Base-by-base conservation (phyloP, 1,140 invertebrate species). In the Ylistrum balloti region DNA sequence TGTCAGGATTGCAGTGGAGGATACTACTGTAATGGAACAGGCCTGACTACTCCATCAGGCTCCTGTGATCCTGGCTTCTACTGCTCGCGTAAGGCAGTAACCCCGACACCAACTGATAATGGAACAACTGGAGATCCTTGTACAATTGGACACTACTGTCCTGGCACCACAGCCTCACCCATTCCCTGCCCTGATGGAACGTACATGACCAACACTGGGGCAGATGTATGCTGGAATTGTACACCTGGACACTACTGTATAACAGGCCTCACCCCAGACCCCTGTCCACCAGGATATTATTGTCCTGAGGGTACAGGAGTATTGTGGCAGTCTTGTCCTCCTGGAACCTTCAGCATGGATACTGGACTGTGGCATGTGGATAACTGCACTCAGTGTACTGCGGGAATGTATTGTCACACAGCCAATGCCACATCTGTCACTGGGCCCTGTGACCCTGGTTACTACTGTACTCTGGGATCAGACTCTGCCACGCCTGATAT, bases 341-440 rank as follows among this genome's bases (percentile, higher is more conserved):
- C 92, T 0, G 95, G 95, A 22, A 96, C 95, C 15, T 96, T 92
- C 88, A 95, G 95, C 88, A 91, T 88, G 5, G 86, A 45, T 34
- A 88, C 91, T n/a, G 94, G 95, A 15, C 91, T 96, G 13, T 93
- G 90, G 45, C 86, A 93, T 74, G 93, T 90, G 3, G 86, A 88
- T 34, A 92, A 96, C 89, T 96, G 95, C 90, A 95, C 94, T 5
- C 92, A 95, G 41, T 96, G 95, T 90, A 93, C 93, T 11, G 94
- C 93, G 38, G 95, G 95, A 0, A 94, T 87, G 45, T 96, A 95
- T 90, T 96, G 95, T 90, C 90, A 88, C 41, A 86, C 86, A 33
- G 89, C 91, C 20, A 94, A 94, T 91, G 93, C 93, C 1, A 95
- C 94, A 28, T 86, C 89, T 17, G 91, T 93, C 0, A 93, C 94